These are phyloP conservation scores for Steinernema hermaphroditum DNA, from an alignment of 2,888 invertebrate species.

Conservation along the genomic window DNA sequence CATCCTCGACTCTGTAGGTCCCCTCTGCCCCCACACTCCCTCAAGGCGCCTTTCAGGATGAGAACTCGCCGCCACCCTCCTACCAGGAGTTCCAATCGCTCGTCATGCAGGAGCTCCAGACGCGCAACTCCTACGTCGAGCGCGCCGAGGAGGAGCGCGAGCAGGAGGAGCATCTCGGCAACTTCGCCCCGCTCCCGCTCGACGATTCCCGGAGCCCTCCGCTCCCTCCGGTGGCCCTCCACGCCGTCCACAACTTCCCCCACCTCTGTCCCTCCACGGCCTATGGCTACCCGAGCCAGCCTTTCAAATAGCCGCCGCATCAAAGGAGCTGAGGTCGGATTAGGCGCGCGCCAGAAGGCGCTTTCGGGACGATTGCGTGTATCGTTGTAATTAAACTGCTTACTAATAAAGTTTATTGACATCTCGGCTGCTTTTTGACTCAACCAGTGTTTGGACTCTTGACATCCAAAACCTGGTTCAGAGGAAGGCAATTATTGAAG, in stretches of 20 bases:
- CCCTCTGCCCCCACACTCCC: background rate
- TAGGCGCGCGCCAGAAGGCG: too few species aligned
- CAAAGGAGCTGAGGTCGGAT: background rate
- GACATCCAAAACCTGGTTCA: too few species aligned
- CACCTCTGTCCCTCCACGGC: background rate
- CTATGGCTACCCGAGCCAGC: background rate
- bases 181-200: background rate
- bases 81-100: constrained; percentile 3
- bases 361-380: too few species aligned
- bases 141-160: constrained; percentile 21
- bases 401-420: too few species aligned
- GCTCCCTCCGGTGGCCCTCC: background rate
- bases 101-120: constrained; percentile 14
- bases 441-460: too few species aligned
- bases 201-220: too few species aligned
- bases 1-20: background rate
- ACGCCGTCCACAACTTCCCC: background rate
- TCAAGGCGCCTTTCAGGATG: background rate
- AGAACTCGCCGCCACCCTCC: background rate
- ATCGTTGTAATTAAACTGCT: too few species aligned
- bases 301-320: constrained; percentile 1
- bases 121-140: constrained; percentile 14
- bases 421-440: too few species aligned
- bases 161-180: background rate
- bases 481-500: too few species aligned